Conservation (phyloP, 2,888 invertebrate species). For the Limenitis camilla region DNA sequence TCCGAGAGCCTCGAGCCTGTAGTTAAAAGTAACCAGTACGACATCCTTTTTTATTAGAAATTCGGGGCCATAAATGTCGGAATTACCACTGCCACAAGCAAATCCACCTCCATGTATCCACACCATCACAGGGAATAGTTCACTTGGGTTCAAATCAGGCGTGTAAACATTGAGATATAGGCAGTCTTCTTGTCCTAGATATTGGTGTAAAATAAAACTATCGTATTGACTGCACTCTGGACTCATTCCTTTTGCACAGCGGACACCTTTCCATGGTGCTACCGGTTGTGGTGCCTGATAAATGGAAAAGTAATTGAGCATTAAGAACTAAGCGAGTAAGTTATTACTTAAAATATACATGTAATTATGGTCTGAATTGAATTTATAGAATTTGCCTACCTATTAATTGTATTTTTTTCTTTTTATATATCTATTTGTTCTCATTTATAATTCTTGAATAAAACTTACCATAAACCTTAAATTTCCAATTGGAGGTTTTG, state of each 20-base stretch:
- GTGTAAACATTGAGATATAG: conserved; percentile 59
- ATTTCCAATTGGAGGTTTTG: conserved; percentile 45
- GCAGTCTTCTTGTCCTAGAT: conserved; percentile 48
- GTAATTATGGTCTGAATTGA: no score
- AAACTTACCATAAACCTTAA: conserved; percentile 47
- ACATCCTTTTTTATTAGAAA: conserved; percentile 50
- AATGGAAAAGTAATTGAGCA: neutral
- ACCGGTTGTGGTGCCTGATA: conserved; percentile 50
- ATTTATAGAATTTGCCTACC: no score
- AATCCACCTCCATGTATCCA: conserved; percentile 58
- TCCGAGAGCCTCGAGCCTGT: conserved; percentile 53
- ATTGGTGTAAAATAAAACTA: neutral
- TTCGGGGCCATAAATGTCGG: conserved; percentile 50
- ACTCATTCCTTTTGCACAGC: conserved; percentile 46
- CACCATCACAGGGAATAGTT: conserved; percentile 49
- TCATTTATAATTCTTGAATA: no score
- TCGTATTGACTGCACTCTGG: conserved; percentile 41
- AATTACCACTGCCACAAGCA: conserved; percentile 44
- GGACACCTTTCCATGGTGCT: conserved; percentile 49
- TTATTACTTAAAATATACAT: no score
- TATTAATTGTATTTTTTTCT: no score
- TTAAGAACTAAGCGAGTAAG: neutral
- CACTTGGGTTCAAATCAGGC: conserved; percentile 36
- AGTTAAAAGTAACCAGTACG: conserved; percentile 57
- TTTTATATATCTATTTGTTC: no score